Percentiles rank a stretch among this genome's conserved stretches.
Conservation (phyloP, 2,113 vertebrate genomes). For the Callocephalon fimbriatum region DNA sequence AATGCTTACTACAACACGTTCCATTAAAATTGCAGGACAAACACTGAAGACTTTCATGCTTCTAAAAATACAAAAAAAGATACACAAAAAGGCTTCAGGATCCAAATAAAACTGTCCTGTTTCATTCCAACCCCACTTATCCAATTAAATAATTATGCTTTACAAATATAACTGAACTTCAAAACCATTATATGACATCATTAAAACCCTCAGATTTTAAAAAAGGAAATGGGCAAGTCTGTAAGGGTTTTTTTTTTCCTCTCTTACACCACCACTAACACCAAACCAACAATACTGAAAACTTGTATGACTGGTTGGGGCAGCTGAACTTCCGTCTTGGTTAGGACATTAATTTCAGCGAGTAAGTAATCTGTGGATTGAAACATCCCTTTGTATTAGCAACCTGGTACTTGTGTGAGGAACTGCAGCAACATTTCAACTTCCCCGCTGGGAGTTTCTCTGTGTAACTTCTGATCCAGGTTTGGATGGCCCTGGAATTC, state of each 20-base stretch:
- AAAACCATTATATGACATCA: background rate
- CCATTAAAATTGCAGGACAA: background rate
- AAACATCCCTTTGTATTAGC: background rate
- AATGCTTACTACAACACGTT: background rate
- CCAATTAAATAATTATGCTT: background rate
- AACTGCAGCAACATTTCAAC: background rate
- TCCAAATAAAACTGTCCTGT: background rate
- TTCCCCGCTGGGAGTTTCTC: background rate
- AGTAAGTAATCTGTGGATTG: background rate
- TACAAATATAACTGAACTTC: background rate
- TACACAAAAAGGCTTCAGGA: background rate
- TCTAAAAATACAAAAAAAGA: background rate
- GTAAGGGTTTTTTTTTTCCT: rapidly evolving
- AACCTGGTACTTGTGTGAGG: background rate
- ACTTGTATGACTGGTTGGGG: background rate
- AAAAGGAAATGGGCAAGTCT: background rate
- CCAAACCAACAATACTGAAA: background rate
- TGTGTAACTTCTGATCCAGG: background rate
- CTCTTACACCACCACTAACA: background rate
- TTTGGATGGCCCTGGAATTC: background rate
- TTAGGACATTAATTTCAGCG: background rate
- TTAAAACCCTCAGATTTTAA: background rate
- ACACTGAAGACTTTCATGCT: background rate
- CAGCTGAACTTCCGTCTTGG: background rate
- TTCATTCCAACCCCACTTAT: background rate